A percentile compares a stretch with the other conserved stretches of the same genome.
These are phyloP conservation scores for Metaphire vulgaris DNA, from an alignment of 1,140 invertebrate species.

Conservation along the genomic window DNA sequence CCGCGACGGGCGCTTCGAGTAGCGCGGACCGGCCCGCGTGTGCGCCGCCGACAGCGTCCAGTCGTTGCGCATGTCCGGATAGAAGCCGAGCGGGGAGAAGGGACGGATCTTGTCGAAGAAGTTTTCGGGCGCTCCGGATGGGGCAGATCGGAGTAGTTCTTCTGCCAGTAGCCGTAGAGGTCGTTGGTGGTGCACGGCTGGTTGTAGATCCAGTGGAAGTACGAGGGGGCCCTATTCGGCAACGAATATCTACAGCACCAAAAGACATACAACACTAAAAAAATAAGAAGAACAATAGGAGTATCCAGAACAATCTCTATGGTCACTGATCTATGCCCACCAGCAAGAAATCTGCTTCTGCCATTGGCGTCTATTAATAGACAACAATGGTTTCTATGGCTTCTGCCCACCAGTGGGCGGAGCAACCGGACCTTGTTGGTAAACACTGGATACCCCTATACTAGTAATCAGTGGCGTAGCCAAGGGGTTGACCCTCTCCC, in stretches of 20 bases:
- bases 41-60: not conserved
- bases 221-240: not conserved
- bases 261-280: not conserved
- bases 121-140: not conserved
- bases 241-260: not conserved
- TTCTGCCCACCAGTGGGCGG: slow-evolving; percentile 25
- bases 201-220: slow-evolving; percentile 2
- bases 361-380: too few species aligned
- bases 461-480: too few species aligned
- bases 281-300: too few species aligned
- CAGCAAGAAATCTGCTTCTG: not conserved
- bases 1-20: not conserved
- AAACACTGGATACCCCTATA: too few species aligned
- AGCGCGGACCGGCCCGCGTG: not conserved
- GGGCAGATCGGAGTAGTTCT: not conserved
- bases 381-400: slow-evolving; percentile 5
- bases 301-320: too few species aligned
- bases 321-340: not conserved
- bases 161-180: not conserved
- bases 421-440: not conserved
- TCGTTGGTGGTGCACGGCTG: not conserved
- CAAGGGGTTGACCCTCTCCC: too few species aligned
- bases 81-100: not conserved
- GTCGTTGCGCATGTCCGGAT: not conserved
- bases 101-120: not conserved